These are phyloP conservation scores for Petrolisthes cinctipes DNA, from an alignment of 2,888 invertebrate genomes.

Conservation along the genomic window DNA sequence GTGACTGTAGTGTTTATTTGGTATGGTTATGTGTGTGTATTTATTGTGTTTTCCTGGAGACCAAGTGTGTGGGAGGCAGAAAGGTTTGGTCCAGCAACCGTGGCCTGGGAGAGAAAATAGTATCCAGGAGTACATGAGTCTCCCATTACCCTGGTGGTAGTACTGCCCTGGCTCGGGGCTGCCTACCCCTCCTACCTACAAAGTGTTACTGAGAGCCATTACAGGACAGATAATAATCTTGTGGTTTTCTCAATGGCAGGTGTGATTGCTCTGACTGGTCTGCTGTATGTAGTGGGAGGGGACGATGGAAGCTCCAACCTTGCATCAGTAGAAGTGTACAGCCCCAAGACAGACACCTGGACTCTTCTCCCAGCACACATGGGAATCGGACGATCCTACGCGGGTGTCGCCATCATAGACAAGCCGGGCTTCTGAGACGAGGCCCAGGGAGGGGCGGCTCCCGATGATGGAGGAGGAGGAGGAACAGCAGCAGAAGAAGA, in stretches of 20 bases:
- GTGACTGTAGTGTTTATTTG: no score
- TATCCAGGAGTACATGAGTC: no score
- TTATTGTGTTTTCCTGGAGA: no score
- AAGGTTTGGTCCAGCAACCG: no score
- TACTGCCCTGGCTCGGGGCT: no score
- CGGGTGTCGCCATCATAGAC: slow-evolving; percentile 93
- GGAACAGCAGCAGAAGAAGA: slow-evolving; percentile 4
- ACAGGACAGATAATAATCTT: no score
- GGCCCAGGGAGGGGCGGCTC: slow-evolving; percentile 41
- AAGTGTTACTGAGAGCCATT: no score
- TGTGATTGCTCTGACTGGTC: slow-evolving; percentile 86
- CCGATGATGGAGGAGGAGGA: slow-evolving; percentile 2
- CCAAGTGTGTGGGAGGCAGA: no score
- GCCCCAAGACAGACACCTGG: slow-evolving; percentile 89
- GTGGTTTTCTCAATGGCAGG: slow-evolving; percentile 71
- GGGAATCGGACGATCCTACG: slow-evolving; percentile 94
- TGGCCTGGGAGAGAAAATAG: no score
- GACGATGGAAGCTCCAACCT: slow-evolving; percentile 95
- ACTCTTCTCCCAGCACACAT: slow-evolving; percentile 85
- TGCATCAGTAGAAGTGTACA: slow-evolving; percentile 91
- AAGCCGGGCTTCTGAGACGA: slow-evolving; percentile 63
- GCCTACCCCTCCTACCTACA: no score
- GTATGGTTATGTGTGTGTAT: no score
- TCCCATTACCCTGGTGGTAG: no score
- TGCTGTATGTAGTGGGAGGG: slow-evolving; percentile 93